Evolutionary conservation across 2,113 vertebrate genomes (phyloP).

Genomic region (Tupaia tana): DNA sequence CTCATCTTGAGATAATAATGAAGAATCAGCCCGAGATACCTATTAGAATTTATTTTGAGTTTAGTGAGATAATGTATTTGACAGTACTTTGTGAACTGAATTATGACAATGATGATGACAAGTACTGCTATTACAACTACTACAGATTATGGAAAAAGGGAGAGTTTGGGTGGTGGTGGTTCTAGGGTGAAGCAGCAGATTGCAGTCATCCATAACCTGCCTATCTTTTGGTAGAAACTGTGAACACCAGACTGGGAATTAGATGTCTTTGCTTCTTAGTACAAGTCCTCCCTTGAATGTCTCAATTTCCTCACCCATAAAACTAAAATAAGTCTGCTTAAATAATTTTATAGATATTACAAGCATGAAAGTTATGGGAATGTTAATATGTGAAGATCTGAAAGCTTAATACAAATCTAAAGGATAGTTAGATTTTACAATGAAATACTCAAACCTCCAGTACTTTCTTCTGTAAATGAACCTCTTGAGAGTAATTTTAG

Average conservation of each 20-base stretch:
- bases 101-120: not conserved
- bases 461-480: not conserved
- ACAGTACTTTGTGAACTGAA: not conserved
- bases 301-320: not conserved
- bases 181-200: not conserved
- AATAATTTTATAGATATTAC: not conserved
- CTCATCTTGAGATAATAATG: not conserved
- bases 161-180: not conserved
- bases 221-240: not conserved
- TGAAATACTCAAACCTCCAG: not conserved
- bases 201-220: not conserved
- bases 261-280: not conserved
- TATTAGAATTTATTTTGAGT: not conserved
- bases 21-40: not conserved
- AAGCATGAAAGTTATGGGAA: not conserved
- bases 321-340: not conserved
- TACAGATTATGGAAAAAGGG: not conserved
- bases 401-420: not conserved
- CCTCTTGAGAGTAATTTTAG: slow-evolving; percentile 1
- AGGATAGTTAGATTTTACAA: not conserved
- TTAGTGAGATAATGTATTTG: not conserved
- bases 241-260: not conserved
- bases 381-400: not conserved
- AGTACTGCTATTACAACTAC: not conserved
- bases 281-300: not conserved